Evolutionary conservation across 2,888 invertebrate species (phyloP).

Genomic region (Strigamia transsilvanica): DNA sequence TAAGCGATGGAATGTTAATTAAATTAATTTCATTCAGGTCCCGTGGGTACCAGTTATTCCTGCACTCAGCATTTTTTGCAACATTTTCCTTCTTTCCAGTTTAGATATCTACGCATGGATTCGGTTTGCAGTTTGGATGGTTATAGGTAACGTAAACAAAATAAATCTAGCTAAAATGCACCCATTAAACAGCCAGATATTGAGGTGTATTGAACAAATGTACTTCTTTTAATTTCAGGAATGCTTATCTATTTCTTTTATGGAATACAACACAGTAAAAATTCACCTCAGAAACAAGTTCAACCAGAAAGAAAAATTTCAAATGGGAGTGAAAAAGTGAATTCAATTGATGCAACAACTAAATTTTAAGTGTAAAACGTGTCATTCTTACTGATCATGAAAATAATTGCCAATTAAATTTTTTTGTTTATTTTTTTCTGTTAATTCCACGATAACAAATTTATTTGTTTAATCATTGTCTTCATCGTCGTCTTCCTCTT

Average conservation of each 20-base stretch:
- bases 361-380: neutral
- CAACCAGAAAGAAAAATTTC: neutral
- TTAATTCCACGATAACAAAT: neutral
- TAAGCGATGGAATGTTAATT: neutral
- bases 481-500: slow-evolving; percentile 80
- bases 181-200: too few relatives aligned
- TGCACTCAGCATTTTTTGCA: slow-evolving; percentile 80
- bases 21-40: slow-evolving; percentile 76
- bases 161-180: too few relatives aligned
- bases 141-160: slow-evolving; percentile 71
- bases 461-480: slow-evolving; percentile 76
- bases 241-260: slow-evolving; percentile 81
- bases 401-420: neutral
- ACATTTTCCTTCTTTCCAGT: slow-evolving; percentile 83
- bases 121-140: slow-evolving; percentile 86
- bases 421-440: slow-evolving; percentile 1
- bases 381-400: neutral
- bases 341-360: neutral
- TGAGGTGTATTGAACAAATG: too few relatives aligned
- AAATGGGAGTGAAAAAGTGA: neutral
- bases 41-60: slow-evolving; percentile 83
- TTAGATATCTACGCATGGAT: slow-evolving; percentile 83
- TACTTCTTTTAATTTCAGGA: neutral
- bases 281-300: slow-evolving; percentile 64
- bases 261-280: slow-evolving; percentile 83